These are phyloP conservation scores for Pseudobourletiella spinata DNA, from an alignment of 1,140 invertebrate genomes.

Conservation along the genomic window DNA sequence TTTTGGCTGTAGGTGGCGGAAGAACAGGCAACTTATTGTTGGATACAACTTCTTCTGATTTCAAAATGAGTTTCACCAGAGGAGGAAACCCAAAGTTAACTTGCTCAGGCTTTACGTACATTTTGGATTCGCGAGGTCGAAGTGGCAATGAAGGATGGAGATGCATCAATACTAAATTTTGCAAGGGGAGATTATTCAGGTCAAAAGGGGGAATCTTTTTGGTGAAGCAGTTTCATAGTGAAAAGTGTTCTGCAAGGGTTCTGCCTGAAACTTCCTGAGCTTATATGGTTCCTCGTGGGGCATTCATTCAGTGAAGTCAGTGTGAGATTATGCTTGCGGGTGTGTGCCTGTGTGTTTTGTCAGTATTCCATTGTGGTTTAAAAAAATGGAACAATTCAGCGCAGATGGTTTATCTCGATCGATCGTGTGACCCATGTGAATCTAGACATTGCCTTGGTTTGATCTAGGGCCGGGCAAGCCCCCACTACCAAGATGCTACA, in stretches of 20 bases:
- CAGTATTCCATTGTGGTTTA: too few relatives aligned
- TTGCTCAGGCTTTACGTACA: background rate
- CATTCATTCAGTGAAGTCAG: too few relatives aligned
- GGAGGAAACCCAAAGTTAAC: conserved; percentile 8
- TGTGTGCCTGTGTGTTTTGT: too few relatives aligned
- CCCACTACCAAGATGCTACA: background rate
- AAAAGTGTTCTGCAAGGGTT: background rate
- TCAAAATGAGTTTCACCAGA: background rate
- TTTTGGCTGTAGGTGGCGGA: background rate
- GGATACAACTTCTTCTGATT: background rate
- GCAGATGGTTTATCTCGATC: too few relatives aligned
- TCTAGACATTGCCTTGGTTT: too few relatives aligned
- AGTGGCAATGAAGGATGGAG: background rate
- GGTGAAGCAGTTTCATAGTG: background rate
- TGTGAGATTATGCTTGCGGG: too few relatives aligned
- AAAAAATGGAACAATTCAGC: too few relatives aligned
- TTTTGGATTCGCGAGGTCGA: background rate
- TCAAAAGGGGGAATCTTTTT: background rate
- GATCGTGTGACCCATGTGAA: too few relatives aligned
- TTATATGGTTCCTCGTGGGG: too few relatives aligned
- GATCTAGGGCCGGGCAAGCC: background rate
- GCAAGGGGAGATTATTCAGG: background rate
- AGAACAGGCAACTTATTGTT: background rate
- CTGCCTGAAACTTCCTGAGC: too few relatives aligned
- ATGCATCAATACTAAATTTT: background rate